Evolutionary conservation across 2,113 vertebrate species (phyloP), one percentile per base, ranked within the genome.

Genomic region (Melospiza melodia): DNA sequence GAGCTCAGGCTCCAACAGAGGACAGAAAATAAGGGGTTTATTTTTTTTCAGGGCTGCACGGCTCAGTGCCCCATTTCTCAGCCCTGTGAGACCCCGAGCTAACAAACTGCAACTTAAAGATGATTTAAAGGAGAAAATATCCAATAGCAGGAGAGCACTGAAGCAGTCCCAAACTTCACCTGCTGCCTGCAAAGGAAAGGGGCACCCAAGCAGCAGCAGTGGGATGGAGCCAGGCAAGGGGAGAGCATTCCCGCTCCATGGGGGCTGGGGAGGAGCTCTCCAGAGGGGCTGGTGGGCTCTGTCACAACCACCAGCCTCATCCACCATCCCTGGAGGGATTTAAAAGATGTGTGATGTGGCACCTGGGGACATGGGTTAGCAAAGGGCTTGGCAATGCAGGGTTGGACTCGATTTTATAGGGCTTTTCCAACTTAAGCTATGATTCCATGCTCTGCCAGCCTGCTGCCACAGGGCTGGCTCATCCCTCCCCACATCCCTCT

Each of bases 171-270:
- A 72, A 59, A 31, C 39, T 61, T 75, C 1, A 5, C 25, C 35
- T 19, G 31, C 79, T 69, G 63, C 49, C 52, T 54, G 81, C 43
- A 16, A 62, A n/a, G 33, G 44, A 61, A 52, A 54, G 54, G 21
- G 14, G 35, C 20, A 77, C 16, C 18, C 2, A 4, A 7, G 11
- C 33, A 69, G 79, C 79, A 65, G 31, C 24, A 2, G 22, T 0
- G 4, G 35, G 33, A 48, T 2, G 39, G 48, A 83, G 30, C 23
- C 51, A 58, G 51, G 48, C 1, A 7, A 54, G 49, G 23, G 52
- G 4, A 0, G 3, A 57, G 22, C 23, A 48, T n/a, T 62, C 46
- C 14, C 44, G 5, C 5, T 18, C 35, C 33, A 2, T 1, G 22
- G 69, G 55, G 25, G 20, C 51, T 61, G 41, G 2, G 3, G 11